phyloP scores from a whole-genome alignment of 2,113 vertebrate species.

The Ceyx cyanopectus region DNA sequence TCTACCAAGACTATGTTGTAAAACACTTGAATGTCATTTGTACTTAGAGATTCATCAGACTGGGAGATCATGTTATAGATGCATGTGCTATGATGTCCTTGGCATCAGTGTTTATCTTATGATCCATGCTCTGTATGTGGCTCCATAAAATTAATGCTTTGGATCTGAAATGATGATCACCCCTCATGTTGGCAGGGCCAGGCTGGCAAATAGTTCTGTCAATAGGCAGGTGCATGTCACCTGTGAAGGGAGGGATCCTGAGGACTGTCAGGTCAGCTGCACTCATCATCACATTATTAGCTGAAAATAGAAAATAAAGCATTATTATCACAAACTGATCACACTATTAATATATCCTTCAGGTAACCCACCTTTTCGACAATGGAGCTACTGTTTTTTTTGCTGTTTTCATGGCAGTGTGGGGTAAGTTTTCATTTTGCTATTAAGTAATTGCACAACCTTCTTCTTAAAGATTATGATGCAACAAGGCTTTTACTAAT shows the following conservation, averaged over 20 bases:
- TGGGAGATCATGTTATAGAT: background rate
- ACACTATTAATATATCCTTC: constrained; percentile 12
- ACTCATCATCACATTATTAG: background rate
- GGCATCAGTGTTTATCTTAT: background rate
- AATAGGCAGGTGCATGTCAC: background rate
- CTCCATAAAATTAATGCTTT: background rate
- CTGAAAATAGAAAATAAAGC: background rate
- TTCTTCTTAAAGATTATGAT: background rate
- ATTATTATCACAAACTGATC: background rate
- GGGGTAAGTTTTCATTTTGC: constrained; percentile 85
- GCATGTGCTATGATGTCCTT: background rate
- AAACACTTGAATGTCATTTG: background rate
- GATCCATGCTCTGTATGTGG: background rate
- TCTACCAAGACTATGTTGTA: background rate
- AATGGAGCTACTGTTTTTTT: constrained; percentile 97
- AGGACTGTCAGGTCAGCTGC: background rate
- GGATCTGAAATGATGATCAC: background rate
- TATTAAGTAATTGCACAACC: background rate
- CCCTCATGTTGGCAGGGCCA: background rate
- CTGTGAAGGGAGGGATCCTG: background rate
- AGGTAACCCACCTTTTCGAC: constrained; percentile 97
- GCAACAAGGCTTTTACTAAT: background rate
- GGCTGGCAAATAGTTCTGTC: background rate
- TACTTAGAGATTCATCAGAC: background rate
- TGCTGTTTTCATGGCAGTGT: constrained; percentile 98